phyloP scores from a whole-genome alignment of 1,140 invertebrate species.

The Tachypleus tridentatus region DNA sequence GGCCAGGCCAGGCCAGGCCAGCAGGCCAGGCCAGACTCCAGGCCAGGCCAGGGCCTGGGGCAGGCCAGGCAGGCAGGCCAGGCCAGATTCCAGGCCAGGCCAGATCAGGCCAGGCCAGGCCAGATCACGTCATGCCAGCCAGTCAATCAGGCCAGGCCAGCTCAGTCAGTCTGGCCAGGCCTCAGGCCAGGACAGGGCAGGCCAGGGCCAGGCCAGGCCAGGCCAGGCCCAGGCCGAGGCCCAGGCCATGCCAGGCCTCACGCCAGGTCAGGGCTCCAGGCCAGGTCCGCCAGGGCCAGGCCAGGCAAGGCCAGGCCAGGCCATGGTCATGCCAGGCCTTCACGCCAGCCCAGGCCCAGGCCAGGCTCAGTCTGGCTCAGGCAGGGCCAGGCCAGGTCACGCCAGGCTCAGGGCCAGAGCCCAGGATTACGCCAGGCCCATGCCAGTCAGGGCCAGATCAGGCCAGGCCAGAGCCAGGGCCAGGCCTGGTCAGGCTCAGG shows the following conservation, averaged over 20 bases:
- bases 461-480: too few species aligned
- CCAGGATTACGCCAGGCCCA: conserved; percentile 21
- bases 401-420: conserved; percentile 21
- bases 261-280: conserved; percentile 21
- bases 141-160: too few species aligned
- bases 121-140: too few species aligned
- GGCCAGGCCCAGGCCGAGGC: conserved; percentile 18
- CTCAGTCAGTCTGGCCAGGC: conserved; percentile 20
- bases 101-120: conserved; percentile 20
- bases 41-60: too few species aligned
- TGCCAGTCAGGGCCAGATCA: too few species aligned
- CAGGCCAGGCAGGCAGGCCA: conserved; percentile 26
- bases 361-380: conserved; percentile 25
- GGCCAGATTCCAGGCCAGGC: too few species aligned
- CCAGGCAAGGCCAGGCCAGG: too few species aligned
- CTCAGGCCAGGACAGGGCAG: conserved; percentile 21
- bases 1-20: too few species aligned
- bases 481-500: too few species aligned
- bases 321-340: conserved; percentile 24
- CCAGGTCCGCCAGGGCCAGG: conserved; percentile 22
- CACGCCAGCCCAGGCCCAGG: conserved; percentile 24
- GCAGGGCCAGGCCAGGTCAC: conserved; percentile 23
- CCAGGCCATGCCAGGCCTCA: conserved; percentile 18
- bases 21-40: conserved; percentile 25
- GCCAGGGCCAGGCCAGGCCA: too few species aligned